Percentiles rank a stretch among this genome's conserved stretches.
These are phyloP conservation scores for Monochamus saltuarius DNA, from an alignment of 1,140 invertebrate species.

Conservation along the genomic window DNA sequence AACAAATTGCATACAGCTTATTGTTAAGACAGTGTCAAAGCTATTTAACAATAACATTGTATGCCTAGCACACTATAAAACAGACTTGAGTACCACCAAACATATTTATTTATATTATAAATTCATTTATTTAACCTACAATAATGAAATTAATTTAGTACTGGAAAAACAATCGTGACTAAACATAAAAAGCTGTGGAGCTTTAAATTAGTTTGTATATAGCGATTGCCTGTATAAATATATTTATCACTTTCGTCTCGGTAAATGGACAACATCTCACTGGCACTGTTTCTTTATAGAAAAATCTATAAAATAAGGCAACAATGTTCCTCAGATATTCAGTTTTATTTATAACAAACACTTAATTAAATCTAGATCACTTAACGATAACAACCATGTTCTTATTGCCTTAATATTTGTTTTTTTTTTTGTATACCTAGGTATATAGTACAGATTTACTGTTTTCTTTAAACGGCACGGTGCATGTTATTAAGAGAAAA, in stretches of 20 bases:
- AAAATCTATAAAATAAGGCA: constrained; percentile 7
- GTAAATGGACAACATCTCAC: constrained; percentile 36
- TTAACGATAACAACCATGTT: constrained; percentile 24
- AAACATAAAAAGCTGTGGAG: constrained; percentile 31
- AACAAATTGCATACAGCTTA: no score
- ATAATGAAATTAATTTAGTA: background rate
- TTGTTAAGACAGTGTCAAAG: no score
- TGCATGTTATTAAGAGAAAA: background rate
- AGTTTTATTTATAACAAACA: constrained; percentile 19
- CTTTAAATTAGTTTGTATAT: constrained; percentile 32
- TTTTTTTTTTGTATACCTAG: background rate
- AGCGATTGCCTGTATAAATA: constrained; percentile 41
- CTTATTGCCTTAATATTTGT: constrained; percentile 18
- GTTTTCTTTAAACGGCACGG: background rate
- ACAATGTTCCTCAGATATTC: constrained; percentile 8
- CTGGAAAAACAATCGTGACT: constrained; percentile 1
- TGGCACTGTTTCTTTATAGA: constrained; percentile 3
- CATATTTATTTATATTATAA: constrained; percentile 2
- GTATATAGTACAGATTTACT: background rate
- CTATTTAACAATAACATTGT: no score
- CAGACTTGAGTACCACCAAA: background rate
- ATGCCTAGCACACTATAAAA: no score
- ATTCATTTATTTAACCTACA: background rate
- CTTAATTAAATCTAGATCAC: constrained; percentile 15
- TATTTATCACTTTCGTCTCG: constrained; percentile 44